Conservation (phyloP, 2,797 vertebrate species). For the Lophius americanus region DNA sequence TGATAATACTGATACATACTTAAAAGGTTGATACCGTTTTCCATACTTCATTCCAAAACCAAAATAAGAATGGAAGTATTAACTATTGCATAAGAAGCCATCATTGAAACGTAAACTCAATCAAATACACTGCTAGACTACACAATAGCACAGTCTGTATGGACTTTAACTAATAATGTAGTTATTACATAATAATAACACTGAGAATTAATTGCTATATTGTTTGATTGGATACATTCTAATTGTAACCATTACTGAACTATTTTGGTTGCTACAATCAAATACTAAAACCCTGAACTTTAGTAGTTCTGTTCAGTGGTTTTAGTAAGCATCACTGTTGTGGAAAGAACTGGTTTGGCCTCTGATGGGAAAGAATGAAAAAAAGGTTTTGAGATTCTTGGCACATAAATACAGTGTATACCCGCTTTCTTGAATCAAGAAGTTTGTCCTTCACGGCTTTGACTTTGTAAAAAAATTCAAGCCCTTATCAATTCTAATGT, state of each 20-base stretch:
- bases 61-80: no score
- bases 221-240: no score
- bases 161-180: not conserved
- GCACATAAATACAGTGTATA: no score
- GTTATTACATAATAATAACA: no score
- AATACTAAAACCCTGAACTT: no score
- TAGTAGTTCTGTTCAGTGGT: no score
- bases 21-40: not conserved
- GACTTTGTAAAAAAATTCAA: conserved; percentile 24
- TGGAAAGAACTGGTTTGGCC: conserved; percentile 30
- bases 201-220: no score
- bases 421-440: no score
- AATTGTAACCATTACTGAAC: no score
- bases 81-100: no score
- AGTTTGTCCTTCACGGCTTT: no score
- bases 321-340: conserved; percentile 38
- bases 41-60: not conserved
- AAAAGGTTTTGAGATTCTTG: not conserved
- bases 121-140: not conserved
- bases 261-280: no score
- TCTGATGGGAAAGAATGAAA: conserved; percentile 33
- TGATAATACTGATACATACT: not conserved
- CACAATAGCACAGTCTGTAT: not conserved
- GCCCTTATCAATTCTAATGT: conserved; percentile 3
- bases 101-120: not conserved